Percentiles rank a stretch among this genome's conserved stretches.
Conservation (phyloP, 2,797 vertebrate genomes). For the Serranus cabrilla region DNA sequence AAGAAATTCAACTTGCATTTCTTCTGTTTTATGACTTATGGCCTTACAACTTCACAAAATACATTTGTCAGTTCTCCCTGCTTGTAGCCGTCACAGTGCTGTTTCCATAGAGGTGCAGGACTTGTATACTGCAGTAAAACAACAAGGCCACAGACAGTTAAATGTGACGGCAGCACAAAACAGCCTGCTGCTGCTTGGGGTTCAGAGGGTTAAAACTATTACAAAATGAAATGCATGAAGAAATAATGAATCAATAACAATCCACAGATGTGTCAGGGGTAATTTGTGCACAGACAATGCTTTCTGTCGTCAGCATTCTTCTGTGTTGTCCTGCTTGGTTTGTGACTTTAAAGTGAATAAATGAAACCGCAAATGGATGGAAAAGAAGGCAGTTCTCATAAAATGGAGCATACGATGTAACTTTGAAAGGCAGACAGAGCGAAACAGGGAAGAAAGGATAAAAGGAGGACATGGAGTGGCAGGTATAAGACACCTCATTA, state of each 20-base stretch:
- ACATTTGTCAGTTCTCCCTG: no score
- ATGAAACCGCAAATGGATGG: slow-evolving; percentile 2
- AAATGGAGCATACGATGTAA: background rate
- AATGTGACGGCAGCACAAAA: no score
- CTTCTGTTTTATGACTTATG: no score
- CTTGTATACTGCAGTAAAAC: no score
- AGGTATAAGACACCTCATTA: slow-evolving; percentile 66
- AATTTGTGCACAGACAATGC: background rate
- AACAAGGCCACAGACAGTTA: no score
- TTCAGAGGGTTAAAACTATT: background rate
- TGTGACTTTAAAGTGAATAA: slow-evolving; percentile 3
- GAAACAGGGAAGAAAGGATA: slow-evolving; percentile 21
- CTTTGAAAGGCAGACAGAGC: slow-evolving; percentile 18
- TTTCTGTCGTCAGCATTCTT: slow-evolving; percentile 2
- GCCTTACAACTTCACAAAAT: no score
- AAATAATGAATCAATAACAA: background rate
- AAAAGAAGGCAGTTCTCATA: background rate
- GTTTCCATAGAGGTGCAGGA: no score
- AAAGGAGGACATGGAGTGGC: slow-evolving; percentile 43
- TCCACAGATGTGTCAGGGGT: background rate
- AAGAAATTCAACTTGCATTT: no score
- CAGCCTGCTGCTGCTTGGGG: no score
- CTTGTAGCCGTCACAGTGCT: no score
- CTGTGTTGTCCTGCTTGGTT: background rate
- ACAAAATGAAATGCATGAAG: background rate